These are phyloP conservation scores for Percopsis transmontana DNA, from an alignment of 2,113 vertebrate genomes.

Conservation along the genomic window DNA sequence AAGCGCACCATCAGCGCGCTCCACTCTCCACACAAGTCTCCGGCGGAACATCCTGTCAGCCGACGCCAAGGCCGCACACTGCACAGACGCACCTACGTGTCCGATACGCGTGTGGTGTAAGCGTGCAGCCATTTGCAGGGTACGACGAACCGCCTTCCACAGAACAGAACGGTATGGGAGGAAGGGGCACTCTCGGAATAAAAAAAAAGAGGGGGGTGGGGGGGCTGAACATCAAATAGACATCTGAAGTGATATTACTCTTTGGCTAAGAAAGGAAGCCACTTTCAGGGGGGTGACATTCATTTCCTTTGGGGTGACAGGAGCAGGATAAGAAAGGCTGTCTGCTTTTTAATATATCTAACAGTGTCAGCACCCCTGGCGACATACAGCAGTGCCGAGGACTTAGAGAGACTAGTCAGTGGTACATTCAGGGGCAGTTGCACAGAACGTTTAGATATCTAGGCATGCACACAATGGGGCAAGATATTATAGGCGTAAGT, in stretches of 20 bases:
- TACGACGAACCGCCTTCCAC: not conserved
- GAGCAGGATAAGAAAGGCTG: constrained; percentile 40
- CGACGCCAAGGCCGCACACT: constrained; percentile 31
- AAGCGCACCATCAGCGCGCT: constrained; percentile 61
- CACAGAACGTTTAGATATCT: constrained; percentile 20
- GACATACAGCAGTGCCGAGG: constrained; percentile 16
- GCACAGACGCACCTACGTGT: not conserved
- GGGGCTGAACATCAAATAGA: constrained; percentile 18
- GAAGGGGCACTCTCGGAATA: constrained; percentile 9
- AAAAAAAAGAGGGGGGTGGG: not conserved
- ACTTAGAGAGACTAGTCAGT: constrained; percentile 12
- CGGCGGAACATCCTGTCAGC: constrained; percentile 50
- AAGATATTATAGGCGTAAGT: too few relatives aligned
- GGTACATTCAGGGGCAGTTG: constrained; percentile 15
- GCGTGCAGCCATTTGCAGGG: too few relatives aligned
- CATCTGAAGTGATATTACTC: constrained; percentile 37
- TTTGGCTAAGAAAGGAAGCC: constrained; percentile 38
- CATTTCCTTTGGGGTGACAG: constrained; percentile 61
- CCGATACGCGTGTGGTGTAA: too few relatives aligned
- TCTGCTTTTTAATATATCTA: constrained; percentile 55
- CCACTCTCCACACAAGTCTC: constrained; percentile 39
- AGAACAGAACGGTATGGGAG: constrained; percentile 18
- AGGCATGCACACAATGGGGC: constrained; percentile 22
- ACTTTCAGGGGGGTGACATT: constrained; percentile 56
- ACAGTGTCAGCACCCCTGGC: constrained; percentile 41